Evolutionary conservation across 2,113 vertebrate genomes (phyloP).

Genomic region (Sturnus vulgaris): DNA sequence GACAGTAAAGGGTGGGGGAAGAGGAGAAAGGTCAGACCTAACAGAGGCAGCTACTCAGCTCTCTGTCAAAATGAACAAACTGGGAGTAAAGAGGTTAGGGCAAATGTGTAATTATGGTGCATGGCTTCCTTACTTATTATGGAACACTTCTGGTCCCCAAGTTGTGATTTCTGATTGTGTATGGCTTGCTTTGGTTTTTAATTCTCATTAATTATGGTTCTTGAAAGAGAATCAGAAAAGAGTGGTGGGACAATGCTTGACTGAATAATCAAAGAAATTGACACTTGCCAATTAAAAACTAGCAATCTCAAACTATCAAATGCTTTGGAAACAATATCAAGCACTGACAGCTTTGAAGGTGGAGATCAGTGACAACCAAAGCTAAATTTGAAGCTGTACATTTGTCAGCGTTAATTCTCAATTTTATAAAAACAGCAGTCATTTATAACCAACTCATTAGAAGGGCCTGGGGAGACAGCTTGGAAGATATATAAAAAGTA

Average conservation of each 20-base stretch:
- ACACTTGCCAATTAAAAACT: background rate
- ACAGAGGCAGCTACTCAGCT: background rate
- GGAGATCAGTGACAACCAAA: background rate
- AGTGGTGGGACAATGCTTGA: background rate
- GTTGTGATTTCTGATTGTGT: background rate
- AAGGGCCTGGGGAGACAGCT: background rate
- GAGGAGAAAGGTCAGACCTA: background rate
- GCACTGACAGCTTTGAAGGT: background rate
- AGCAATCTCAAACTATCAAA: background rate
- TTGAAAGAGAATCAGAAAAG: background rate
- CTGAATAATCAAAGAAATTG: background rate
- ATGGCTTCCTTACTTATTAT: conserved; percentile 30
- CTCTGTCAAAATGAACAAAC: background rate
- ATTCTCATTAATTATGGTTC: background rate
- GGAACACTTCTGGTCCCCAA: background rate
- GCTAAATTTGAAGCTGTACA: background rate
- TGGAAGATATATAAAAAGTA: background rate
- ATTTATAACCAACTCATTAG: background rate
- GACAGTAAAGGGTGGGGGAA: background rate
- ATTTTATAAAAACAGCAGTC: background rate
- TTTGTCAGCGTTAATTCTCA: background rate
- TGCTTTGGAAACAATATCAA: background rate
- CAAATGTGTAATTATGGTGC: background rate
- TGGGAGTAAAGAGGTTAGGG: background rate
- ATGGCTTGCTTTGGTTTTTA: background rate